A percentile compares a stretch with the other conserved stretches of the same genome.
Evolutionary conservation across 2,113 vertebrate species (phyloP).

Genomic region (Myotis davidii): DNA sequence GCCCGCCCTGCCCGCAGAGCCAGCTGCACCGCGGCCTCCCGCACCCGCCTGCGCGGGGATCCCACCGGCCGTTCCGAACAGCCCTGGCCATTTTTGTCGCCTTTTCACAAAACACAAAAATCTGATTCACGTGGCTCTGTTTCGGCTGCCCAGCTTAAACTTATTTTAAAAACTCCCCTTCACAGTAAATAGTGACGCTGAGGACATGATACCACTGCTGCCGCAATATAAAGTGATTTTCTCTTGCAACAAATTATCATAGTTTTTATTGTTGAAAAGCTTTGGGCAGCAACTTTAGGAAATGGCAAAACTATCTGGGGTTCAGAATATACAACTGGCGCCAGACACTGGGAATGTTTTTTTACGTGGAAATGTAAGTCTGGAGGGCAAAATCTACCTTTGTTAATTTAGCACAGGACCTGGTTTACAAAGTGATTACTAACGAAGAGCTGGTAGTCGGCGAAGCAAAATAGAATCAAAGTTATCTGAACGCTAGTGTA

Average conservation of each 20-base stretch:
- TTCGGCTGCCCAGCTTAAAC: background rate
- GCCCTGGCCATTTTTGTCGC: background rate
- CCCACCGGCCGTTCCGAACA: conserved; percentile 57
- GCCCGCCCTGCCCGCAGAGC: conserved; percentile 69
- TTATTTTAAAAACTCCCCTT: background rate
- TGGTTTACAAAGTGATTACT: background rate
- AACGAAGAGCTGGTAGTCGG: background rate
- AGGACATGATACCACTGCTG: background rate
- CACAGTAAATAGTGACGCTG: background rate
- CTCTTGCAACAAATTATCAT: background rate
- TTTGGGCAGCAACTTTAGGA: background rate
- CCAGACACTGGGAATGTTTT: background rate
- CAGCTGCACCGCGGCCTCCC: conserved; percentile 53
- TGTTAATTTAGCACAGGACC: background rate
- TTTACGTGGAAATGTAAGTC: background rate
- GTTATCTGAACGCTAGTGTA: background rate
- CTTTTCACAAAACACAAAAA: conserved; percentile 51
- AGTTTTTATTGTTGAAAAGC: background rate
- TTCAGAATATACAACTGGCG: background rate
- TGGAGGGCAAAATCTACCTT: background rate
- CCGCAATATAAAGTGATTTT: background rate
- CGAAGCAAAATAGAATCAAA: background rate
- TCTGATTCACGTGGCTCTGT: background rate
- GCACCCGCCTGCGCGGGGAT: conserved; percentile 59
- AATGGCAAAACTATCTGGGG: background rate